Evolutionary conservation across 2,888 invertebrate genomes (phyloP), one percentile per base, ranked within the genome.

Genomic region (Pediacus dermestoides): DNA sequence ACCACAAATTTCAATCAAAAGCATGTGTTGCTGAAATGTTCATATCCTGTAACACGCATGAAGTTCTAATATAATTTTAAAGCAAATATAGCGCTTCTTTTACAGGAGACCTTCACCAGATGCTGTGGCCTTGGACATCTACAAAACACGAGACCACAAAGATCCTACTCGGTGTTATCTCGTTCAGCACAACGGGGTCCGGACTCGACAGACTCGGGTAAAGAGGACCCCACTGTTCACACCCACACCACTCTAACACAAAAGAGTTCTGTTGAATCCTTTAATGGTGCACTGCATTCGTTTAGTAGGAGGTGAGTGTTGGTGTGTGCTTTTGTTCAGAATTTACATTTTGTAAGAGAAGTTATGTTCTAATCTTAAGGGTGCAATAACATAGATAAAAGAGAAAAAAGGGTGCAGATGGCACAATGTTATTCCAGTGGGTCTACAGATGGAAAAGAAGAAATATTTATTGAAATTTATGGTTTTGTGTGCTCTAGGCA

Each of bases 201-300:
- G n/a, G 60, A 60, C 30, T 58, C 60, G n/a, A 57, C 53, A 18
- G 59, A 60, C 34, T 58, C 59, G 8, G 59, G 56, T 32, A 53
- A 54, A 34, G 58, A 61, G 28, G 56, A 55, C 55, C 44, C 46
- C 55, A 4, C 41, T 44, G n/a, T 39, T 51, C 23, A 52, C 52
- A 8, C 52, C 53, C 26, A 59, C 14, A n/a, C 28, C 4, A 28
- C 23, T 4, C 8, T 23, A 3, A 23, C 23, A 3, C 3, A 23
- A 3, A 23, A 23, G 8, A 23, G 23, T 23, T 23, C 18, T 10
- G 10, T 6, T 23, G 23, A 7, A 23, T 23, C 18, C 4, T 23
- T 10, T n/a, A 9, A 23, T n/a, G 9, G n/a, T 23, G 4, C n/a
- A n/a, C n/a, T n/a, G n/a, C n/a, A n/a, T n/a, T n/a, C n/a, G n/a